Conservation (phyloP, 2,888 invertebrate genomes). For the Scaptomyza flava region DNA sequence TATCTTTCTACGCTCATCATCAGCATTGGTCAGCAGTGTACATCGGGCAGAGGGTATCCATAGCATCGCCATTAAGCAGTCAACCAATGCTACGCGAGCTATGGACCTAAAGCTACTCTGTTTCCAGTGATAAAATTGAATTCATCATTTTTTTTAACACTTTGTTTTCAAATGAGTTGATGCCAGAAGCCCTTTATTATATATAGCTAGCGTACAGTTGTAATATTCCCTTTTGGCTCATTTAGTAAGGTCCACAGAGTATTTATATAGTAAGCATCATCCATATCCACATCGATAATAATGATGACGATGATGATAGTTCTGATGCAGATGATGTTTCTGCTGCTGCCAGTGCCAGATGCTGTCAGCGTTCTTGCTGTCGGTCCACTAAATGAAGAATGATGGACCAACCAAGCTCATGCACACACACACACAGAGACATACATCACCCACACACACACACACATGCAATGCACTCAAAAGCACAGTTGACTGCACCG, state of each 20-base stretch:
- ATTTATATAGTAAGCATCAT: constrained; percentile 29
- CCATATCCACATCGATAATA: constrained; percentile 59
- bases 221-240: not conserved
- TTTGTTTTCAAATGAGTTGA: too few relatives aligned
- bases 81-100: too few relatives aligned
- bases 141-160: too few relatives aligned
- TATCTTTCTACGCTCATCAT: constrained; percentile 70
- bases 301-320: constrained; percentile 29
- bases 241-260: not conserved
- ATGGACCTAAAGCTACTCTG: not conserved
- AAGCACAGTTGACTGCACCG: constrained; percentile 37
- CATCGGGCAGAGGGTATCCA: constrained; percentile 19
- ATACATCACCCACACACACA: constrained; percentile 8
- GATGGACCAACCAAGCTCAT: constrained; percentile 62
- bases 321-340: constrained; percentile 35
- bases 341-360: constrained; percentile 55
- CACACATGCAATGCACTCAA: constrained; percentile 9
- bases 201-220: too few relatives aligned
- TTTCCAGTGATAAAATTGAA: not conserved
- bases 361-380: constrained; percentile 71
- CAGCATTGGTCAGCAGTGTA: constrained; percentile 17
- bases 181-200: too few relatives aligned
- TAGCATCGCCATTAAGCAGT: not conserved
- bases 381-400: constrained; percentile 78
- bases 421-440: constrained; percentile 4